Evolutionary conservation across 2,797 vertebrate genomes (phyloP).

Genomic region (Morus bassanus): DNA sequence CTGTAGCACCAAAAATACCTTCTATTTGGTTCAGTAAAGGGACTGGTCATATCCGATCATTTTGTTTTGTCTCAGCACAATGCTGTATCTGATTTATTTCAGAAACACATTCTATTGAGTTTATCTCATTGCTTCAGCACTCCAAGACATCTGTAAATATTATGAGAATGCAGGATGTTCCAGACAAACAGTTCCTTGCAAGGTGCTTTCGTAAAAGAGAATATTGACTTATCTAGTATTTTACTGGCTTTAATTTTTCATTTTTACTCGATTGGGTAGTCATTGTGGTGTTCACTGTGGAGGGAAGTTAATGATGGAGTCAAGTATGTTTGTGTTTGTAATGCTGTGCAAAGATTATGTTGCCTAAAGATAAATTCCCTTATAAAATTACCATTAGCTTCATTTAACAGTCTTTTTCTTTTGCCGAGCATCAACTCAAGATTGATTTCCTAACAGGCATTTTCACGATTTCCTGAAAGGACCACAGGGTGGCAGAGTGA

Average conservation of each 20-base stretch:
- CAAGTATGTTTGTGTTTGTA: not conserved
- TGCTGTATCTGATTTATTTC: not conserved
- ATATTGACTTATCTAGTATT: not conserved
- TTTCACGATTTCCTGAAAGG: not conserved
- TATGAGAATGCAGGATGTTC: not conserved
- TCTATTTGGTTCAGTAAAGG: not conserved
- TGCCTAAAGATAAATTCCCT: not conserved
- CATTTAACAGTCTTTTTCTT: not conserved
- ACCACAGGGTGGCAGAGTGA: slow-evolving; percentile 54
- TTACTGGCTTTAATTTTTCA: not conserved
- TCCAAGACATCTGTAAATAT: not conserved
- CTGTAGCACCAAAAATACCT: not conserved
- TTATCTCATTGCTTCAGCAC: not conserved
- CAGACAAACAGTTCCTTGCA: not conserved
- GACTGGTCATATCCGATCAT: not conserved
- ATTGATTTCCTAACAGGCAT: not conserved
- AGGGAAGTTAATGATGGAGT: not conserved
- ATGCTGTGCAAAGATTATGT: not conserved
- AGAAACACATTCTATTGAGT: not conserved
- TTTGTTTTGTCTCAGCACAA: not conserved
- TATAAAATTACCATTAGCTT: not conserved
- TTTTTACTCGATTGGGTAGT: not conserved
- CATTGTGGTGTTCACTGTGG: not conserved
- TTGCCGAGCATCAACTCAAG: not conserved
- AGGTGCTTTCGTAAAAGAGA: not conserved